These are phyloP conservation scores for Hyles vespertilio DNA, from an alignment of 1,140 invertebrate species.

Conservation along the genomic window DNA sequence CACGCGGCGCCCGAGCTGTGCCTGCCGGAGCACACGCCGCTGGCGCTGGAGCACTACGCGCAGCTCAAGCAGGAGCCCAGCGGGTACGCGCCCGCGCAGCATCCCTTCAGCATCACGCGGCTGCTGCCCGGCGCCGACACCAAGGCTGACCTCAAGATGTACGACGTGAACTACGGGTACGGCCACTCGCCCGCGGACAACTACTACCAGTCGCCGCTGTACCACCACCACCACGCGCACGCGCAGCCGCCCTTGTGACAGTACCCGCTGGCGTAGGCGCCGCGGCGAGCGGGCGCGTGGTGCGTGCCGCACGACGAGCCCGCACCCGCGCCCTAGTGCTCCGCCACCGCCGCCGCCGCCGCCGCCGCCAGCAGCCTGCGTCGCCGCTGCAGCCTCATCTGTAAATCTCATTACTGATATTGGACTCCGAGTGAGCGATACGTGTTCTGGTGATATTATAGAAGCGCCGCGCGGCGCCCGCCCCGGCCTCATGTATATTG, in stretches of 20 bases:
- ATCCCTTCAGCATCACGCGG: conserved; percentile 96
- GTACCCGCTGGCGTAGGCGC: conserved; percentile 69
- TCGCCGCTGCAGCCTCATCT: conserved; percentile 2
- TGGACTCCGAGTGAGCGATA: conserved; percentile 68
- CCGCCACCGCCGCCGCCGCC: conserved; percentile 18
- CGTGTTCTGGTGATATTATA: conserved; percentile 67
- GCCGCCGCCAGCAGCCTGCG: conserved; percentile 20
- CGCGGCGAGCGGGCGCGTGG: conserved; percentile 36
- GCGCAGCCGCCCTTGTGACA: conserved; percentile 72
- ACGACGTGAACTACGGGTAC: conserved; percentile 85
- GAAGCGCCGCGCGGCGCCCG: conserved; percentile 21
- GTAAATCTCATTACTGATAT: conserved; percentile 49
- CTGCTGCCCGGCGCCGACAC: conserved; percentile 89
- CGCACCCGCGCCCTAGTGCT: conserved; percentile 37
- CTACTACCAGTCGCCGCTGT: conserved; percentile 88
- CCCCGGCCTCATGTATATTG: conserved; percentile 39
- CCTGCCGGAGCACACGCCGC: conserved; percentile 77
- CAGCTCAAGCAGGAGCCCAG: conserved; percentile 87
- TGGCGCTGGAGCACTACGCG: conserved; percentile 73
- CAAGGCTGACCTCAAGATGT: conserved; percentile 90
- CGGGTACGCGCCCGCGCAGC: conserved; percentile 86
- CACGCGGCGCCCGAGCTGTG: conserved; percentile 77
- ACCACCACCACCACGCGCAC: conserved; percentile 83
- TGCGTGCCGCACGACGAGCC: conserved; percentile 20
- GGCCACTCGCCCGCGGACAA: conserved; percentile 82